A percentile compares a stretch with the other conserved stretches of the same genome.
These are phyloP conservation scores for Rhynchophorus ferrugineus DNA, from an alignment of 1,140 invertebrate genomes.

Conservation along the genomic window DNA sequence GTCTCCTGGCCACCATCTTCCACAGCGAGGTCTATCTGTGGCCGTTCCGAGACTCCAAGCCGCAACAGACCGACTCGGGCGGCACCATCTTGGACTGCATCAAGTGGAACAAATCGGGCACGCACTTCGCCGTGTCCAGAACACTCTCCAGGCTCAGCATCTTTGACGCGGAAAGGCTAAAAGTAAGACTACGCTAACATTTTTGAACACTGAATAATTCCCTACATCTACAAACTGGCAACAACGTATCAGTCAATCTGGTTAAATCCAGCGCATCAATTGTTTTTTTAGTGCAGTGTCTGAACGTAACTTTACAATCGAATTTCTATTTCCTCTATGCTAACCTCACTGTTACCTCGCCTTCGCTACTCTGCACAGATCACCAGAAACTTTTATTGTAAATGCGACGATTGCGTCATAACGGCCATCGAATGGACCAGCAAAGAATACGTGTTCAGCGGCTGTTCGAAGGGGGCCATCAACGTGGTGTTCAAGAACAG, in stretches of 20 bases:
- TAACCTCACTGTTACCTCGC: no score
- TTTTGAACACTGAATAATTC: no score
- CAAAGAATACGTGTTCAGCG: not conserved
- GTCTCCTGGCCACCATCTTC: not conserved
- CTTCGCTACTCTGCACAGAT: no score
- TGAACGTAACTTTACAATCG: no score
- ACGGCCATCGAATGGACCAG: not conserved
- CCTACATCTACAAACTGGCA: no score
- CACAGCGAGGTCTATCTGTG: not conserved
- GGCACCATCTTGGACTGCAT: not conserved
- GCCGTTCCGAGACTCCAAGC: not conserved
- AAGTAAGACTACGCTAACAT: no score
- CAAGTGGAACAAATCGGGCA: slow-evolving; percentile 1
- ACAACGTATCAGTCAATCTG: no score
- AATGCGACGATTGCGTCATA: not conserved
- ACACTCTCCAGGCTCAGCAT: not conserved
- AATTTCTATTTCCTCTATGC: no score
- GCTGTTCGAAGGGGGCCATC: not conserved
- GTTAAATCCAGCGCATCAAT: no score
- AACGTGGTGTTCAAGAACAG: not conserved
- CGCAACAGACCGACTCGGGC: not conserved
- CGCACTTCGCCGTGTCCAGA: slow-evolving; percentile 2
- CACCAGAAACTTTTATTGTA: no score
- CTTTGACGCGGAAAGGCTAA: not conserved
- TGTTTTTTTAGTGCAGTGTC: no score